Evolutionary conservation across 2,888 invertebrate species (phyloP).

Genomic region (Apamea sordens): DNA sequence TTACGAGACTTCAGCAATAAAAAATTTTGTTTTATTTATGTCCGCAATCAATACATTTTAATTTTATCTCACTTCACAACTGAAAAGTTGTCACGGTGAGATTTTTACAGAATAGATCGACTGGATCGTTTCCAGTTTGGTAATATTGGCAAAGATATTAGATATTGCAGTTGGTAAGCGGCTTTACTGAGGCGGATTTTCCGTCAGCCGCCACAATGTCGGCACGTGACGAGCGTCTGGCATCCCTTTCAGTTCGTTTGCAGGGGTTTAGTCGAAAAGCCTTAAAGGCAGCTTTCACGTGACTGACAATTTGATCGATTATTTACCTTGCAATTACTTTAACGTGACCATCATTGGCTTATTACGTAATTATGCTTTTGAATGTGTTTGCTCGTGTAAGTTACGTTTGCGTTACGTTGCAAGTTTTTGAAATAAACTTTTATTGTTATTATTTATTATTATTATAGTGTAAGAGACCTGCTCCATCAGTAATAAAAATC

Average conservation of each 20-base stretch:
- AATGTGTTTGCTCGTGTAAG: neutral
- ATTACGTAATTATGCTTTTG: neutral
- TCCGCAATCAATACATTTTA: too few species aligned
- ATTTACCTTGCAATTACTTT: conserved; percentile 8
- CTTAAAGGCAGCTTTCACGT: conserved; percentile 35
- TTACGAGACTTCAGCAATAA: too few species aligned
- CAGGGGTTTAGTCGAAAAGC: conserved; percentile 22
- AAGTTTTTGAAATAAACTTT: too few species aligned
- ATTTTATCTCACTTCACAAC: neutral
- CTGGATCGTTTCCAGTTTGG: conserved; percentile 33
- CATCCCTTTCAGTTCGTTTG: conserved; percentile 36
- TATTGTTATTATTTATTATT: too few species aligned
- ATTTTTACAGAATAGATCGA: neutral
- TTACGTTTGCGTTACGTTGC: too few species aligned
- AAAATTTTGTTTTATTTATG: too few species aligned
- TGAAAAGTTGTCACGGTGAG: too few species aligned
- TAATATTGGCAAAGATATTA: conserved; percentile 25
- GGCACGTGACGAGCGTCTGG: conserved; percentile 48
- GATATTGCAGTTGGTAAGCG: conserved; percentile 17
- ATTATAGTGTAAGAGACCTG: neutral
- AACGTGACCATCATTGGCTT: neutral
- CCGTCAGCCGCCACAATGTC: conserved; percentile 1
- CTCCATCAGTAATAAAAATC: neutral
- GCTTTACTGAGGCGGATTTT: conserved; percentile 26
- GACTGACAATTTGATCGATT: conserved; percentile 4